Conservation (phyloP, 2,113 vertebrate genomes). For the Eudyptes chrysolophus region DNA sequence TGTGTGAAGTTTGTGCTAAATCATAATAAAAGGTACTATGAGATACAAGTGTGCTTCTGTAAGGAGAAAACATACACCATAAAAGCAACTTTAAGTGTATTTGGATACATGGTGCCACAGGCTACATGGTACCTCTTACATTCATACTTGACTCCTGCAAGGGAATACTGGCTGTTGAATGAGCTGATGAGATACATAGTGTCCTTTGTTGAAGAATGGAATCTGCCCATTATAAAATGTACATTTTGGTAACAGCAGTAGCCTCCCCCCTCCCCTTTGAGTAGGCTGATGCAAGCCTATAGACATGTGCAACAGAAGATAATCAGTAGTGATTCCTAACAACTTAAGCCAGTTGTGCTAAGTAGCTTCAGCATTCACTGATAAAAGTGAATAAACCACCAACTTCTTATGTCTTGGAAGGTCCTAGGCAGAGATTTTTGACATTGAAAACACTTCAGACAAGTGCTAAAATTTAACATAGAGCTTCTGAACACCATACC, state of each 20-base stretch:
- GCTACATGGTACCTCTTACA: not conserved
- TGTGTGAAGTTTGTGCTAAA: not conserved
- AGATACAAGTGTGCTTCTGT: not conserved
- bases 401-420: not conserved
- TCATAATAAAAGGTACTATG: not conserved
- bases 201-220: not conserved
- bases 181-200: rapidly evolving
- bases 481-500: not conserved
- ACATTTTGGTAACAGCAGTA: not conserved
- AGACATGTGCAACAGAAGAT: not conserved
- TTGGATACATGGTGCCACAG: not conserved
- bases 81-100: not conserved
- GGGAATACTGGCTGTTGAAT: not conserved
- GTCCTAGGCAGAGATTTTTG: not conserved
- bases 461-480: not conserved
- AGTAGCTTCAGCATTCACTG: not conserved
- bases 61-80: not conserved
- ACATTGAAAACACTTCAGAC: not conserved
- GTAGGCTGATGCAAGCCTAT: too few species aligned
- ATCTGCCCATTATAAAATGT: not conserved
- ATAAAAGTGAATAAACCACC: not conserved
- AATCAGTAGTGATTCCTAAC: not conserved
- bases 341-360: not conserved
- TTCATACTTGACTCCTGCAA: not conserved
- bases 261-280: not conserved